These are phyloP conservation scores for Lophius piscatorius DNA, from an alignment of 2,113 vertebrate species.

Conservation along the genomic window DNA sequence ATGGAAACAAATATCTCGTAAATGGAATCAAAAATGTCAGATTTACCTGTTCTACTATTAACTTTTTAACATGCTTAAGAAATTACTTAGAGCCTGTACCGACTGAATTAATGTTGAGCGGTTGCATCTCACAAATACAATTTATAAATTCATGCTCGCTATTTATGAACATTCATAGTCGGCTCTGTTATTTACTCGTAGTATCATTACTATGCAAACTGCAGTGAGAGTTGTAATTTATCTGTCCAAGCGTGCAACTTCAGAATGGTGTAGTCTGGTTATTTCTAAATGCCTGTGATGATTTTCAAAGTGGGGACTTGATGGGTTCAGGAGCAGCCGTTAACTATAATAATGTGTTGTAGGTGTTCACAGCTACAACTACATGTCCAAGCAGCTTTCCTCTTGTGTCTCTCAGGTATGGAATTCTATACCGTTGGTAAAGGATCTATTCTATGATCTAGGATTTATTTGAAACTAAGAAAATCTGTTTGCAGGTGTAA, in stretches of 20 bases:
- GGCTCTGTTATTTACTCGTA: not conserved
- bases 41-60: too few relatives aligned
- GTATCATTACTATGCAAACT: not conserved
- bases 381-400: conserved; percentile 1
- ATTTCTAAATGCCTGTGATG: not conserved
- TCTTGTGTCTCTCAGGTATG: too few relatives aligned
- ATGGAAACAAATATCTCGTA: too few relatives aligned
- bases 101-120: too few relatives aligned
- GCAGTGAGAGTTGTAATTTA: not conserved
- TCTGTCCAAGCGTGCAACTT: not conserved
- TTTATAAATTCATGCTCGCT: not conserved
- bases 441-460: too few relatives aligned
- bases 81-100: too few relatives aligned
- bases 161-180: not conserved
- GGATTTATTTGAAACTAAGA: too few relatives aligned
- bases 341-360: conserved; percentile 1
- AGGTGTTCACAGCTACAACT: not conserved
- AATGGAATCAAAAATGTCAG: too few relatives aligned
- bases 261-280: not conserved
- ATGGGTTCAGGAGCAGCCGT: conserved; percentile 20
- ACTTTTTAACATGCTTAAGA: too few relatives aligned
- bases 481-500: too few relatives aligned
- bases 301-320: not conserved
- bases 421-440: too few relatives aligned
- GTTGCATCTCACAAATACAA: not conserved